A percentile compares a stretch with the other conserved stretches of the same genome.
Evolutionary conservation across 2,113 vertebrate species (phyloP).

Genomic region (Upupa epops): DNA sequence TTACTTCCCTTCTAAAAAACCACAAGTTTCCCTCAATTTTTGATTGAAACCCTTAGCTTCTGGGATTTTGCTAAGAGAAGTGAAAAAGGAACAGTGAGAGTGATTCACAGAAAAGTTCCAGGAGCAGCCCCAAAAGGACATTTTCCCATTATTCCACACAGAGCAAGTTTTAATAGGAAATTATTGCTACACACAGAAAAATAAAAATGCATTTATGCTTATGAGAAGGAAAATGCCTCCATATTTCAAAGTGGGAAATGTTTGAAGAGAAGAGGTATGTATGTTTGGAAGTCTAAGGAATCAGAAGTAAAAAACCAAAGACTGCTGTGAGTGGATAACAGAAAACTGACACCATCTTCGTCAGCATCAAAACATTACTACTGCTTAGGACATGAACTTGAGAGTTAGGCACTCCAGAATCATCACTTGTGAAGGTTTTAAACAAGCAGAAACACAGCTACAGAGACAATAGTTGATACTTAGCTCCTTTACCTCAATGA

Average conservation of each 20-base stretch:
- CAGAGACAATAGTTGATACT: neutral
- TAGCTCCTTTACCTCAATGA: constrained; percentile 88
- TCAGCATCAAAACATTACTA: neutral
- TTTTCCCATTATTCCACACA: neutral
- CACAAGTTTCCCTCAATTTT: neutral
- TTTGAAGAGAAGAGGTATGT: neutral
- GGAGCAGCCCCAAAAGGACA: neutral
- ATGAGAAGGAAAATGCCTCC: neutral
- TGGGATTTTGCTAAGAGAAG: neutral
- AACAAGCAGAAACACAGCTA: neutral
- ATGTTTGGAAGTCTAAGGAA: neutral
- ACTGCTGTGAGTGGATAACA: neutral
- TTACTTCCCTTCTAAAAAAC: neutral
- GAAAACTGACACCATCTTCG: neutral
- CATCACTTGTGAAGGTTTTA: neutral
- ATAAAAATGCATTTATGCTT: neutral
- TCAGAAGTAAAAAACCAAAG: neutral
- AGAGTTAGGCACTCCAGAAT: neutral
- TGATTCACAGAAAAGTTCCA: neutral
- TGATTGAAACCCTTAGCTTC: neutral
- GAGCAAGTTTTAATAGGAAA: neutral
- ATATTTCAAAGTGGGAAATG: neutral
- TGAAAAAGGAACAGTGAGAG: neutral
- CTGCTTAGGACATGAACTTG: neutral
- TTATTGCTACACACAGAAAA: neutral